Percentiles rank a stretch among this genome's conserved stretches.
Evolutionary conservation across 2,797 vertebrate species (phyloP).

Genomic region (Limnodromus scolopaceus): DNA sequence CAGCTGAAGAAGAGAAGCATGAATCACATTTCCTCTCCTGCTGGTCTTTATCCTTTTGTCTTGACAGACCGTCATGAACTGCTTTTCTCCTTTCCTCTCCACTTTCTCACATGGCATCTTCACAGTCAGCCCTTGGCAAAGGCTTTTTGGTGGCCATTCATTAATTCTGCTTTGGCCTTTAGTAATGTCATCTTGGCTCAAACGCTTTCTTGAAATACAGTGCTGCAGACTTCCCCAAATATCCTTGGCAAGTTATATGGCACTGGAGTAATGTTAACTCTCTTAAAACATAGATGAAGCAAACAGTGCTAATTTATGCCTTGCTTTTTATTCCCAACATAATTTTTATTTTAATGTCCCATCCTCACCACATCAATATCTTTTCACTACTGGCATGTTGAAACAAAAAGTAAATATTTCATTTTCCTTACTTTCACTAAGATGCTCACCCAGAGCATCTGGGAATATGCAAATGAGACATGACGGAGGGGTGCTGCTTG

Average conservation of each 20-base stretch:
- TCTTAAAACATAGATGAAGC: neutral
- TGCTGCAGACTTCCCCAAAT: slow-evolving; percentile 16
- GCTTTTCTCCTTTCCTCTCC: neutral
- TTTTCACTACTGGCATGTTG: neutral
- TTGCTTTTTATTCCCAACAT: slow-evolving; percentile 1
- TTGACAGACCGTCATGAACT: neutral
- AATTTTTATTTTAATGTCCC: slow-evolving; percentile 58
- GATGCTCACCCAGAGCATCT: neutral
- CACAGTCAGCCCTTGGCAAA: neutral
- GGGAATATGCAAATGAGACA: neutral
- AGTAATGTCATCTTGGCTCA: slow-evolving; percentile 35
- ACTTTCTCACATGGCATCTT: neutral
- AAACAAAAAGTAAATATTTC: slow-evolving; percentile 47
- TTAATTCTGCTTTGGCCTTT: slow-evolving; percentile 56
- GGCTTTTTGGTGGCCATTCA: slow-evolving; percentile 22
- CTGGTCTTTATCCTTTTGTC: neutral
- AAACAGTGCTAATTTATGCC: slow-evolving; percentile 34
- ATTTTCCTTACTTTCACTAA: neutral
- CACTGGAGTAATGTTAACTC: neutral
- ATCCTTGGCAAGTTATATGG: neutral
- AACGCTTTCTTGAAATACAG: slow-evolving; percentile 49
- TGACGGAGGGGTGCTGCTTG: neutral
- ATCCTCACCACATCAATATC: slow-evolving; percentile 33
- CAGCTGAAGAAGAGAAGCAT: neutral
- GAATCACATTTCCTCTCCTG: neutral